Base-by-base conservation (phyloP, 2,113 vertebrate species). In the Phocoena sinus region DNA sequence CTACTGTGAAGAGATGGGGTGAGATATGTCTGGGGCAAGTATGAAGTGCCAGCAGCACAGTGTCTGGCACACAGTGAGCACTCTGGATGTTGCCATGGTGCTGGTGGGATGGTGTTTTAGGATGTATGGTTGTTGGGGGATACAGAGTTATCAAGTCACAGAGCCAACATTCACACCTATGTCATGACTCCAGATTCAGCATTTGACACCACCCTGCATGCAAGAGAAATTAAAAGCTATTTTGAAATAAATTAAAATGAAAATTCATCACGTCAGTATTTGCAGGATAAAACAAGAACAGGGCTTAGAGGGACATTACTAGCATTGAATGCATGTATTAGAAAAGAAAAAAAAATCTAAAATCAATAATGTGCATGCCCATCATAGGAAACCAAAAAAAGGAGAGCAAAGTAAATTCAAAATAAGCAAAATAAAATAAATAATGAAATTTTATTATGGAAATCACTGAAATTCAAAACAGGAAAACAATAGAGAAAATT, bases 31-130 rank as follows among this genome's bases (percentile, higher is more conserved):
- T 2, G 23, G 18, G 21, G 14, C n/a, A n/a, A 26, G 18, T 2
- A 5, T 13, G 36, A 38, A 8, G 2, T 2, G 0, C 9, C 41
- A 11, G 17, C 0, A 65, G 21, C 31, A 28, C 68, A 84, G 38
- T 3, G 13, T 6, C 2, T 31, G 17, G 71, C 33, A 60, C 38
- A 25, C 25, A 26, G 25, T 1, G 17, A 13, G 21, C 41, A 26
- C 25, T 1, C 21, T n/a, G 4, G 44, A 26, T 0, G 8, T 18
- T 5, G 20, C 14, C 3, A 0, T 8, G 33, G 33, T n/a, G 33
- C 81, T 38, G 9, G 26, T 47, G 33, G 26, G 13, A 2, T 14
- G 0, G 23, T 11, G 53, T 6, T 44, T 20, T 41, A 41, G 23
- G 38, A 20, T 17, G 14, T 50, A 4, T 53, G 71, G 2, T 6